A percentile compares a stretch with the other conserved stretches of the same genome.
phyloP scores from a whole-genome alignment of 2,888 invertebrate genomes.

The Phaonia tiefii region DNA sequence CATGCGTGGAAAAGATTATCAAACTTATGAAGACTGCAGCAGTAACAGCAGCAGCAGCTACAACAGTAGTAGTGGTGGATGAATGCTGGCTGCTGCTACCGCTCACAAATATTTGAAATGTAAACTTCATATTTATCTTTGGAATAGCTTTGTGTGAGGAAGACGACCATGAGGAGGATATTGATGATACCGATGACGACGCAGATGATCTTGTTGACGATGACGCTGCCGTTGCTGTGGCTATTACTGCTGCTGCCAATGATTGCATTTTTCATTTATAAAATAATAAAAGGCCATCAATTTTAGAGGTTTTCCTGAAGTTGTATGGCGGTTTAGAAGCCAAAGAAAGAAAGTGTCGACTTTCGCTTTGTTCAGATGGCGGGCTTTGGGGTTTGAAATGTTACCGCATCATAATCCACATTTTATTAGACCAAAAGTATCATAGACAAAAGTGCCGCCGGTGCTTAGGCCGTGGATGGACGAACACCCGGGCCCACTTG shows the following conservation, averaged over 20 bases:
- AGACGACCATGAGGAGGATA: neutral
- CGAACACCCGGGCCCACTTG: slow-evolving; percentile 8
- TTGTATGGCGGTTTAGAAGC: neutral
- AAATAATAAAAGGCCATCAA: neutral
- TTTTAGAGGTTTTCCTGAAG: neutral
- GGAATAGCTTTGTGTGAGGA: neutral
- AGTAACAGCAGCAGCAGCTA: no score
- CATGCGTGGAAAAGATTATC: slow-evolving; percentile 60
- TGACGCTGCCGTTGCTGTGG: no score
- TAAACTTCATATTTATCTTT: slow-evolving; percentile 1
- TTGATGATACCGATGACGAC: neutral
- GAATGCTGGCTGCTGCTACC: neutral
- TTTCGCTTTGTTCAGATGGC: slow-evolving; percentile 50
- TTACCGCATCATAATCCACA: slow-evolving; percentile 51
- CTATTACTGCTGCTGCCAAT: neutral
- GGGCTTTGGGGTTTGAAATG: slow-evolving; percentile 23
- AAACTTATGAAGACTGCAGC: slow-evolving; percentile 39
- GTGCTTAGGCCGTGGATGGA: neutral
- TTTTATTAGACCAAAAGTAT: slow-evolving; percentile 53
- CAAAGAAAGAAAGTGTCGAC: slow-evolving; percentile 58
- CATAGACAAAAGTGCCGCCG: slow-evolving; percentile 13
- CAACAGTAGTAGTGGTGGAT: neutral
- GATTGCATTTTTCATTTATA: slow-evolving; percentile 21
- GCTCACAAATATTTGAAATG: slow-evolving; percentile 10
- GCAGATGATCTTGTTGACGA: neutral